Conservation (phyloP, 1,140 invertebrate species). For the Cardiocondyla obscurior region DNA sequence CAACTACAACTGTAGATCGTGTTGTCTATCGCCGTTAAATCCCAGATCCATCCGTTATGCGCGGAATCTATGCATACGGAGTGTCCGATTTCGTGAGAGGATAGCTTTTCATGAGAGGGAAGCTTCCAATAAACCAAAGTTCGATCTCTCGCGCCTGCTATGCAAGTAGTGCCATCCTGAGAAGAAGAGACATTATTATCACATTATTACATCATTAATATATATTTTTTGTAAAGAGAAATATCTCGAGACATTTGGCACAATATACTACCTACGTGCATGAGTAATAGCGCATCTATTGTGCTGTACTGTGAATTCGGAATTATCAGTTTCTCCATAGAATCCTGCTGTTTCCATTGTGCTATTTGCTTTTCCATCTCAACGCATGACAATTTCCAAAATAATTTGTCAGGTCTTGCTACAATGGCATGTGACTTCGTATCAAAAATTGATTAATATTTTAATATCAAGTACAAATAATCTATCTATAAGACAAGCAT, state of each 20-base stretch:
- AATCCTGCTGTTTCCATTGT: conserved; percentile 71
- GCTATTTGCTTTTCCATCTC: conserved; percentile 74
- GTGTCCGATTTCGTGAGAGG: conserved; percentile 25
- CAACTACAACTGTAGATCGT: conserved; percentile 81
- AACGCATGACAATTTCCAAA: conserved; percentile 80
- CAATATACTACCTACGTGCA: conserved; percentile 72
- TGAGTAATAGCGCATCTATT: conserved; percentile 78
- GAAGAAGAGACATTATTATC: background rate
- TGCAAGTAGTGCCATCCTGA: conserved; percentile 75
- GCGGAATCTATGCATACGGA: conserved; percentile 61
- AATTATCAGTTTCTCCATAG: conserved; percentile 69
- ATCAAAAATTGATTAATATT: background rate
- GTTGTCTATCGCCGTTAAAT: conserved; percentile 74
- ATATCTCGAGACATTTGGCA: background rate
- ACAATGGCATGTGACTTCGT: conserved; percentile 40
- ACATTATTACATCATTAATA: background rate
- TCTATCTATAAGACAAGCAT: background rate
- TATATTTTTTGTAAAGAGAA: background rate
- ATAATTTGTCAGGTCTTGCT: conserved; percentile 75
- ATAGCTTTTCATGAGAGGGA: conserved; percentile 39
- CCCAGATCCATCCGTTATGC: conserved; percentile 82
- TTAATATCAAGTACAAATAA: background rate
- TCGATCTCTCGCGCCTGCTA: conserved; percentile 80
- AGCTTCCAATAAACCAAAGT: conserved; percentile 75
- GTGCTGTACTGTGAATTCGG: conserved; percentile 73